Base-by-base conservation (phyloP, 1,140 invertebrate genomes). In the Philopotamus ludificatus region DNA sequence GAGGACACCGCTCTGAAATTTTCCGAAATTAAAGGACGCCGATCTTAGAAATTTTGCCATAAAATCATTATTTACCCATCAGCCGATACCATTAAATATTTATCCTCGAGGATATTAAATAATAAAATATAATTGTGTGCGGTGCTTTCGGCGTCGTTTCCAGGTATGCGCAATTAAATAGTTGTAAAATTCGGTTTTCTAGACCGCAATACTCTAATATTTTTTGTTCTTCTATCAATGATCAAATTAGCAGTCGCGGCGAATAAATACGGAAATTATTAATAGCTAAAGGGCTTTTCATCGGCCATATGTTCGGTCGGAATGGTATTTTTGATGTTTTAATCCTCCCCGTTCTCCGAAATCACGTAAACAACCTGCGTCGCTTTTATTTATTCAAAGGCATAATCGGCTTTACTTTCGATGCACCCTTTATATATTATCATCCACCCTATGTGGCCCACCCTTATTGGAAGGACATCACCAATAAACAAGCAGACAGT, bases 321-420 rank as follows among this genome's bases (percentile, higher is more conserved):
- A n/a, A n/a, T n/a, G n/a, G n/a, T n/a, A n/a, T n/a, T n/a, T n/a
- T n/a, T n/a, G n/a, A n/a, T n/a, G n/a, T n/a, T n/a, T n/a, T n/a
- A n/a, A n/a, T n/a, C n/a, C n/a, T n/a, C n/a, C n/a, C n/a, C n/a
- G n/a, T n/a, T n/a, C n/a, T n/a, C n/a, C n/a, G n/a, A n/a, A n/a
- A n/a, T n/a, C 50, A 25, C 50, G n/a, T 22, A 25, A 16, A 53
- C 50, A 53, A 23, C 20, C 50, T 53, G 50, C 50, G 2, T n/a
- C 25, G 28, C 20, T 45, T 45, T 60, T 66, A 55, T 66, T 66
- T 66, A 66, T 66, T 61, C 39, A 41, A n/a, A n/a, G 20, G 41
- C 26, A 67, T 67, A 67, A 67, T 67, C 65, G 65, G 65, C 51
- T 61, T 62, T 62, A 45, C 22, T n/a, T 26, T 23, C 50, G 60